These are phyloP conservation scores for Pachymerium ferrugineum DNA, from an alignment of 2,888 invertebrate species.

Conservation along the genomic window DNA sequence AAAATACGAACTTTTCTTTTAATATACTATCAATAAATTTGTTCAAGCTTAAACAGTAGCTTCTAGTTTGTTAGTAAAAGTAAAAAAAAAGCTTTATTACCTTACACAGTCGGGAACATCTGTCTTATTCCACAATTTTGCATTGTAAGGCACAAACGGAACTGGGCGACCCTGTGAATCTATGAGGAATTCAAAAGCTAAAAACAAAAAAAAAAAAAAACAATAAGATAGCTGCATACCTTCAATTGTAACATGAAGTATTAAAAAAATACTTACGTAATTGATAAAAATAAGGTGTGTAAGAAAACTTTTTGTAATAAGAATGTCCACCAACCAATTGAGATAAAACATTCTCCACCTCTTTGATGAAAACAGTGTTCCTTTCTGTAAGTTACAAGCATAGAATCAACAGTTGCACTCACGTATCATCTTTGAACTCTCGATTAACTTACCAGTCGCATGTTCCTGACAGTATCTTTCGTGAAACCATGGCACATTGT, in stretches of 20 bases:
- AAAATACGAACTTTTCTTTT: too few species aligned
- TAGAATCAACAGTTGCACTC: too few species aligned
- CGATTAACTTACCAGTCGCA: too few species aligned
- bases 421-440: too few species aligned
- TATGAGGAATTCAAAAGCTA: background rate
- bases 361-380: background rate
- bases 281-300: background rate
- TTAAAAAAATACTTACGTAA: background rate
- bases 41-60: too few species aligned
- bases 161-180: background rate
- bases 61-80: background rate
- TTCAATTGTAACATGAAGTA: background rate
- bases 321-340: background rate
- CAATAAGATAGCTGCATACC: too few species aligned
- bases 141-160: background rate
- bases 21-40: too few species aligned
- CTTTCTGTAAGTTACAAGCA: background rate
- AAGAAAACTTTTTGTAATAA: background rate
- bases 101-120: background rate
- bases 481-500: background rate
- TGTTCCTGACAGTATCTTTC: background rate
- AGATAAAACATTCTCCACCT: background rate
- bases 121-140: background rate
- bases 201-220: background rate
- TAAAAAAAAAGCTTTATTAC: background rate